These are phyloP conservation scores for Lymantria dispar DNA, from an alignment of 2,888 invertebrate genomes.

Conservation along the genomic window DNA sequence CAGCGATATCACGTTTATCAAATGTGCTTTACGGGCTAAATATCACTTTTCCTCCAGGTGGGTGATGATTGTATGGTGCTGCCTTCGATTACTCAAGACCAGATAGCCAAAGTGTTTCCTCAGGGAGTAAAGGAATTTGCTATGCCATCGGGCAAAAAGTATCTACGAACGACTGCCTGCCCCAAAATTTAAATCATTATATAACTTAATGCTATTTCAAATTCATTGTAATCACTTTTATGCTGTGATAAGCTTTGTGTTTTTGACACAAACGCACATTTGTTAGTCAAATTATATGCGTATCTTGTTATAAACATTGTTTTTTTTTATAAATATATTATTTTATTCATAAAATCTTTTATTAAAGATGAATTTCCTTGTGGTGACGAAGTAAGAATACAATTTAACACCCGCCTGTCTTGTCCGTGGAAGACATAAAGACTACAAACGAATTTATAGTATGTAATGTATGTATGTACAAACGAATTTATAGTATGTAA, in stretches of 20 bases:
- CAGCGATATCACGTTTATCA: too few species aligned
- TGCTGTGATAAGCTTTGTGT: too few species aligned
- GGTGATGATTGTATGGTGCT: slow-evolving; percentile 95
- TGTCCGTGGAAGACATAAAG: too few species aligned
- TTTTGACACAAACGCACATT: not conserved
- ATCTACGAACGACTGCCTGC: slow-evolving; percentile 88
- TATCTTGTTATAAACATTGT: not conserved
- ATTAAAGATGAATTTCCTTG: too few species aligned
- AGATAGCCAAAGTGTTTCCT: slow-evolving; percentile 87
- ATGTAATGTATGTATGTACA: too few species aligned
- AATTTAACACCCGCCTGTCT: too few species aligned
- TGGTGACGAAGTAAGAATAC: too few species aligned
- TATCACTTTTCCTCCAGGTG: slow-evolving; percentile 74
- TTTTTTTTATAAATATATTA: too few species aligned
- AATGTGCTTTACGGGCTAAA: not conserved
- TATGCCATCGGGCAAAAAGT: slow-evolving; percentile 93
- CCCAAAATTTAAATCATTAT: slow-evolving; percentile 54
- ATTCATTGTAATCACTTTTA: not conserved
- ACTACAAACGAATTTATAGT: too few species aligned
- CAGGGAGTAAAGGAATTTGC: slow-evolving; percentile 84
- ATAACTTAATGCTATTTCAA: not conserved
- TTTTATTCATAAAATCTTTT: too few species aligned
- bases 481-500: too few species aligned
- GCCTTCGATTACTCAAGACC: slow-evolving; percentile 88
- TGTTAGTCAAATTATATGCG: not conserved